Evolutionary conservation across 2,113 vertebrate species (phyloP).

Genomic region (Cathartes aura): DNA sequence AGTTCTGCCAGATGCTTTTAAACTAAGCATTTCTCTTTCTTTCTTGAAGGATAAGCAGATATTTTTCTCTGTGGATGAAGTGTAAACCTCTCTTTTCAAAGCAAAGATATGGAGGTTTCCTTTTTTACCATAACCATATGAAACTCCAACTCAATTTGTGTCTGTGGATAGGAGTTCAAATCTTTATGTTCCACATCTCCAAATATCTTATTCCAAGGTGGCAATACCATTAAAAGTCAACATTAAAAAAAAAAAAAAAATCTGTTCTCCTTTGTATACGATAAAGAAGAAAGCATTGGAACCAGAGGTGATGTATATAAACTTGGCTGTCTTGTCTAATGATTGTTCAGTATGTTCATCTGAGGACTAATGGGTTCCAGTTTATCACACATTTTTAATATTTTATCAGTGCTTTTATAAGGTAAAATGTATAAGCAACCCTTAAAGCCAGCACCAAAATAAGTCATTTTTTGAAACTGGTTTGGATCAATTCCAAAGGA

Average conservation of each 20-base stretch:
- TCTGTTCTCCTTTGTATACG: fast-evolving
- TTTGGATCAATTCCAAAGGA: neutral
- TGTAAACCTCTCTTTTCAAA: neutral
- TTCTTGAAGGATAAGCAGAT: neutral
- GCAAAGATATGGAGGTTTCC: neutral
- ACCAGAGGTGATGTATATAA: neutral
- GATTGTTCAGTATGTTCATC: neutral
- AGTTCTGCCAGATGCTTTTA: neutral
- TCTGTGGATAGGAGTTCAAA: neutral
- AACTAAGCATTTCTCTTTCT: neutral
- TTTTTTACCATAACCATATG: neutral
- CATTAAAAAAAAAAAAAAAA: neutral
- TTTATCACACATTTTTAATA: neutral
- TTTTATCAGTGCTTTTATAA: neutral
- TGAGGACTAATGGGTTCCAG: neutral
- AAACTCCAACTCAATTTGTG: neutral
- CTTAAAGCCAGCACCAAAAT: neutral
- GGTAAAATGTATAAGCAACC: neutral
- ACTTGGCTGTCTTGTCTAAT: neutral
- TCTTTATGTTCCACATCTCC: neutral
- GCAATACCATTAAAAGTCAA: neutral
- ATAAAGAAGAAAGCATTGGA: neutral
- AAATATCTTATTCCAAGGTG: neutral
- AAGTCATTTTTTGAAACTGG: neutral
- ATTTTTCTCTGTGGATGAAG: neutral